Percentiles rank a stretch among this genome's conserved stretches.
Evolutionary conservation across 2,888 invertebrate genomes (phyloP).

Genomic region (Drosophila planitibia): DNA sequence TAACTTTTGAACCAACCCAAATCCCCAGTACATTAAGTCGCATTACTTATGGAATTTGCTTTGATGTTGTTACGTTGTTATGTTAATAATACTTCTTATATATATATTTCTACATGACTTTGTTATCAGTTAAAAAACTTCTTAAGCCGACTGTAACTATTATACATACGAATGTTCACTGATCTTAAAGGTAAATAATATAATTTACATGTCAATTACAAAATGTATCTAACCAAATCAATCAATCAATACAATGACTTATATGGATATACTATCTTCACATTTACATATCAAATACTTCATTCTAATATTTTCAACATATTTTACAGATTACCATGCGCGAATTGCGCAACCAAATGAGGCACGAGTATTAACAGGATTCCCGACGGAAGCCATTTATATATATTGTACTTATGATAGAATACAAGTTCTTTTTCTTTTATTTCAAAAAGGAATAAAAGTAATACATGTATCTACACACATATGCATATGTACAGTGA

Average conservation of each 20-base stretch:
- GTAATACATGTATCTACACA: neutral
- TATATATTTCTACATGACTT: constrained; percentile 44
- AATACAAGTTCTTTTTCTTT: neutral
- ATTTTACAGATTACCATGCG: constrained; percentile 72
- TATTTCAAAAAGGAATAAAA: neutral
- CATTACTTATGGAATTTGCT: constrained; percentile 22
- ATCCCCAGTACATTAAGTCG: constrained; percentile 10
- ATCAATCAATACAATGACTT: constrained; percentile 3
- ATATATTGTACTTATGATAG: neutral
- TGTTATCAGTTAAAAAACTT: constrained; percentile 62
- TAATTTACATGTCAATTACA: constrained; percentile 45
- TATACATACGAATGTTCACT: constrained; percentile 50
- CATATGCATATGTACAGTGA: neutral
- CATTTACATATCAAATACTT: neutral
- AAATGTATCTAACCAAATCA: constrained; percentile 53
- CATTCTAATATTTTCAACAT: constrained; percentile 28
- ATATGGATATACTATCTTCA: neutral
- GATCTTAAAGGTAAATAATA: constrained; percentile 66
- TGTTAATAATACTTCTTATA: constrained; percentile 39
- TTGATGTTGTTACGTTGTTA: constrained; percentile 31
- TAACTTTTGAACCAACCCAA: constrained; percentile 12
- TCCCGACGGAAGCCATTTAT: neutral
- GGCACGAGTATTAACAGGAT: constrained; percentile 30
- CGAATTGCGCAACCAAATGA: constrained; percentile 66
- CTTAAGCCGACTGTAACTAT: constrained; percentile 54